Evolutionary conservation across 2,113 vertebrate species (phyloP).

Genomic region (Eonycteris spelaea): DNA sequence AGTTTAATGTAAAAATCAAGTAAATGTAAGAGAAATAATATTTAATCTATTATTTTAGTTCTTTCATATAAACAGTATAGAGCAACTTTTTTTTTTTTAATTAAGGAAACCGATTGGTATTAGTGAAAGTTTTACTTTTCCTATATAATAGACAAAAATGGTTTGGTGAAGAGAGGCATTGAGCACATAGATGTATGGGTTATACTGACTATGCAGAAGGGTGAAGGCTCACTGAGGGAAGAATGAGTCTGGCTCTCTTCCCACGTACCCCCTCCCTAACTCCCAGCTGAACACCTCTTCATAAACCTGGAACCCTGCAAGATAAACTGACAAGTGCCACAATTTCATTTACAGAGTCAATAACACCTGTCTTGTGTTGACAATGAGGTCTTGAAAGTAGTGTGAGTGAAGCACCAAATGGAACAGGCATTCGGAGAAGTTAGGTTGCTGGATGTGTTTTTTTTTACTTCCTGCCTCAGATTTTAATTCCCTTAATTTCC

Average conservation of each 20-base stretch:
- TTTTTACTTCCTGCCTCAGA: background rate
- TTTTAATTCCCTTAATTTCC: background rate
- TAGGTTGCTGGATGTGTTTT: background rate
- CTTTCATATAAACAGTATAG: background rate
- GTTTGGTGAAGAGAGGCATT: background rate
- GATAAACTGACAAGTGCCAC: background rate
- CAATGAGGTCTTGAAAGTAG: background rate
- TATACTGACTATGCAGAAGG: background rate
- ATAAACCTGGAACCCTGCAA: background rate
- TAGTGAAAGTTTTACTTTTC: background rate
- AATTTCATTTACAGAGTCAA: background rate
- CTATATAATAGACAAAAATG: background rate
- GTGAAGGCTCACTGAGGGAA: background rate
- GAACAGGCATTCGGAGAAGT: background rate
- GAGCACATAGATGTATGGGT: background rate
- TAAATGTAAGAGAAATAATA: conserved; percentile 53
- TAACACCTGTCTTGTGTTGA: background rate
- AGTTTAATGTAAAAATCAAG: conserved; percentile 51
- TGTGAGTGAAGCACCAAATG: background rate
- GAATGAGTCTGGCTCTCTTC: background rate
- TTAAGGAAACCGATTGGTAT: background rate
- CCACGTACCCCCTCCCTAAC: background rate
- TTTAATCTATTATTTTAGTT: conserved; percentile 64
- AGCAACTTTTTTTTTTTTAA: background rate
- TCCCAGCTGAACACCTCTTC: background rate